Percentiles rank a stretch among this genome's conserved stretches.
phyloP scores from a whole-genome alignment of 2,113 vertebrate species.

The Ascaphus truei region DNA sequence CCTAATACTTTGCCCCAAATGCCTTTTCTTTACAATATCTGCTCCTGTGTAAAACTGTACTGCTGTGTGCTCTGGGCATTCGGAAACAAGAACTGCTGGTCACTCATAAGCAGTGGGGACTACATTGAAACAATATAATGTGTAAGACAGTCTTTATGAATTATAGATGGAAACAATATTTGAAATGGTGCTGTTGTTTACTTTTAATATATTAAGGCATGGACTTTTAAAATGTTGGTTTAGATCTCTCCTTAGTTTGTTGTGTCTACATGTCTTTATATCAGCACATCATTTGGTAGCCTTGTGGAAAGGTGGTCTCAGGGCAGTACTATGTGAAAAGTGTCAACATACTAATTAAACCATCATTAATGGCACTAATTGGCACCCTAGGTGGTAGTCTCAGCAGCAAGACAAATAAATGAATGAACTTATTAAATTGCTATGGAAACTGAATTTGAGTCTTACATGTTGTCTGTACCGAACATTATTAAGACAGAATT shows the following conservation, averaged over 20 bases:
- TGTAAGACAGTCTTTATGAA: no score
- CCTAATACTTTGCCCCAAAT: no score
- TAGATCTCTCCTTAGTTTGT: neutral
- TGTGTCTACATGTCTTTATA: neutral
- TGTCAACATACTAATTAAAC: constrained; percentile 37
- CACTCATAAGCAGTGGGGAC: no score
- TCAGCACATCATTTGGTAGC: neutral
- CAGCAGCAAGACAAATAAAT: constrained; percentile 20
- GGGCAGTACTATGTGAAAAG: constrained; percentile 20
- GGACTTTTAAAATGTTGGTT: no score
- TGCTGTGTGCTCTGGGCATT: no score
- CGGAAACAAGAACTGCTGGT: no score
- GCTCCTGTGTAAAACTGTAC: no score
- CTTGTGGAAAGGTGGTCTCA: constrained; percentile 5
- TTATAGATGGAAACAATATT: no score
- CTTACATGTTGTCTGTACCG: constrained; percentile 29
- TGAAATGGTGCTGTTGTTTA: no score
- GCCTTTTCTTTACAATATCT: no score
- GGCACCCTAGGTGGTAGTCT: constrained; percentile 28
- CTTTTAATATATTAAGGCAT: no score
- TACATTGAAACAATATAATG: no score
- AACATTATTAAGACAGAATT: constrained; percentile 26
- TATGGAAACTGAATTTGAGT: constrained; percentile 24
- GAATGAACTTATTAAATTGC: constrained; percentile 30
- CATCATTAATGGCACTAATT: constrained; percentile 34